Conservation (phyloP, 1,140 invertebrate genomes). For the Pseudomyrmex dendroicus region DNA sequence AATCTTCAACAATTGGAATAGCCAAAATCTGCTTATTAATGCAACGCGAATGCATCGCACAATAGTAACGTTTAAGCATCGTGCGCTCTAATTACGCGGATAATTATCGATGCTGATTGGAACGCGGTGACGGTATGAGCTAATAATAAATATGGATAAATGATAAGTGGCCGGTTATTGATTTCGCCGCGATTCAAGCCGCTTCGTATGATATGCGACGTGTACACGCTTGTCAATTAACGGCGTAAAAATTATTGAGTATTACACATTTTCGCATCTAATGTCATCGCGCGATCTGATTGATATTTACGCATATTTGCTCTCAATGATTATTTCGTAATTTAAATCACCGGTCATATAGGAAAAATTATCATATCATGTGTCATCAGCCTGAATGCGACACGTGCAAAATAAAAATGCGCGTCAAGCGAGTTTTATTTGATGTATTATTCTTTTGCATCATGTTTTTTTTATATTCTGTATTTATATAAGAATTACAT, state of each 20-base stretch:
- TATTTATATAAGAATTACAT: background rate
- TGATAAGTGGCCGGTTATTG: conserved; percentile 67
- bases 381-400: background rate
- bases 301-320: background rate
- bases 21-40: conserved; percentile 27
- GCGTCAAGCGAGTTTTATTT: background rate
- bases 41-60: background rate
- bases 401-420: background rate
- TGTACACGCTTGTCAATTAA: background rate
- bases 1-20: background rate
- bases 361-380: background rate
- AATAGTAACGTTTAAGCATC: conserved; percentile 55
- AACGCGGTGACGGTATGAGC: conserved; percentile 30
- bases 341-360: background rate
- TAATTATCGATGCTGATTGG: conserved; percentile 71
- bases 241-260: background rate
- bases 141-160: conserved; percentile 73
- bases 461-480: background rate
- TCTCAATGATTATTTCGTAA: background rate
- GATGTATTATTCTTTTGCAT: background rate
- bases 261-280: conserved; percentile 18
- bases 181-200: conserved; percentile 45
- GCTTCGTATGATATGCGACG: background rate
- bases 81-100: conserved; percentile 62
- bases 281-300: background rate